phyloP scores from a whole-genome alignment of 2,888 invertebrate species.

The Standfussiana lucernea region DNA sequence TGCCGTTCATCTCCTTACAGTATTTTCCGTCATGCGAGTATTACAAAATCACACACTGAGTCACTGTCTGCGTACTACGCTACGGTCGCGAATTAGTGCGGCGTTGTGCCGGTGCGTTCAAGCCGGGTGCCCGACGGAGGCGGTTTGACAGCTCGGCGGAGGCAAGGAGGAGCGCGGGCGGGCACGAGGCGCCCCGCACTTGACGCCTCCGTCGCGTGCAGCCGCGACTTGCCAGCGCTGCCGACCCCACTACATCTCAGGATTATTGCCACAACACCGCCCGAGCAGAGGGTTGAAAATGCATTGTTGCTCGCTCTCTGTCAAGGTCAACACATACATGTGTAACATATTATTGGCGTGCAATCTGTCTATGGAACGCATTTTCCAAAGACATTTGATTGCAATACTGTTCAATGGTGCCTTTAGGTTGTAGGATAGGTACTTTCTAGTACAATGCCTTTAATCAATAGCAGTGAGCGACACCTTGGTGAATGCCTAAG shows the following conservation, averaged over 20 bases:
- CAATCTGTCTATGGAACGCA: constrained; percentile 23
- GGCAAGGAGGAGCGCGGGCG: constrained; percentile 86
- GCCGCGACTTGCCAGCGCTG: constrained; percentile 75
- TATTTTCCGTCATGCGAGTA: constrained; percentile 86
- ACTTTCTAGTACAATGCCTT: neutral
- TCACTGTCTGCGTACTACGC: constrained; percentile 85
- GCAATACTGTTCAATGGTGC: constrained; percentile 15
- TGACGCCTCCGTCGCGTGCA: constrained; percentile 75
- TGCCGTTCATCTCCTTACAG: constrained; percentile 89
- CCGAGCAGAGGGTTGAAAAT: constrained; percentile 87
- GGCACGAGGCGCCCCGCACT: constrained; percentile 81
- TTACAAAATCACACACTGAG: constrained; percentile 85
- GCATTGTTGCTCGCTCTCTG: constrained; percentile 81
- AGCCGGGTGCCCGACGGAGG: constrained; percentile 89
- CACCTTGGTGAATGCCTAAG: neutral
- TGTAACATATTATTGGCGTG: constrained; percentile 30
- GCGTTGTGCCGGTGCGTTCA: constrained; percentile 85
- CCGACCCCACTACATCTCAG: constrained; percentile 80
- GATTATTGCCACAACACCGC: constrained; percentile 84
- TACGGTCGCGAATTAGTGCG: constrained; percentile 83
- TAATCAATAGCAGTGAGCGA: neutral
- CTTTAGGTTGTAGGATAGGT: neutral
- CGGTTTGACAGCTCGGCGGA: constrained; percentile 89
- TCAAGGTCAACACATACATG: constrained; percentile 83
- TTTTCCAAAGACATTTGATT: constrained; percentile 22